Percentiles rank a stretch among this genome's conserved stretches.
Conservation (phyloP, 2,113 vertebrate genomes). For the Boleophthalmus pectinirostris region DNA sequence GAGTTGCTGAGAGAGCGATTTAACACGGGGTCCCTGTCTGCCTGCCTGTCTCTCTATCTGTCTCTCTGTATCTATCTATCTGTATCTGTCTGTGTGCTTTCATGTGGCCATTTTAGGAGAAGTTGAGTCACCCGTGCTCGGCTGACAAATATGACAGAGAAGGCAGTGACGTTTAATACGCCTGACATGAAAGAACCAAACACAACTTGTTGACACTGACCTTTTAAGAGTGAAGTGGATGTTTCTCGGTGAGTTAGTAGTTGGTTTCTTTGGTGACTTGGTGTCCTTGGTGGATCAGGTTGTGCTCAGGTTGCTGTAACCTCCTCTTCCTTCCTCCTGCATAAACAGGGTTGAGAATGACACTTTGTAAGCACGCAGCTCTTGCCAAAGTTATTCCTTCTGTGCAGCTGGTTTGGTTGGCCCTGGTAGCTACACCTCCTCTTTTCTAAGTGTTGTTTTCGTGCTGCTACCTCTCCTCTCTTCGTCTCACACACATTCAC, state of each 20-base stretch:
- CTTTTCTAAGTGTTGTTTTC: constrained; percentile 31
- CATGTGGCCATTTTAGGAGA: constrained; percentile 72
- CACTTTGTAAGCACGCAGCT: constrained; percentile 25
- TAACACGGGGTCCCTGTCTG: constrained; percentile 52
- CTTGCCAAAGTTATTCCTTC: constrained; percentile 2
- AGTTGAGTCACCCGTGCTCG: constrained; percentile 46
- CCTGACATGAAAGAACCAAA: constrained; percentile 29
- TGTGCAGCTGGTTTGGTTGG: background rate
- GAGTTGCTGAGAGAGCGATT: constrained; percentile 72
- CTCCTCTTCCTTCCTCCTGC: constrained; percentile 60
- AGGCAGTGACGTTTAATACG: constrained; percentile 24
- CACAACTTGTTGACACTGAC: constrained; percentile 64
- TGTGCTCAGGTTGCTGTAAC: constrained; percentile 26
- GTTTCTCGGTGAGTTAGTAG: background rate
- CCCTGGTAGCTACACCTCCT: background rate
- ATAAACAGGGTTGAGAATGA: constrained; percentile 42
- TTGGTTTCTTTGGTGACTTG: constrained; percentile 28
- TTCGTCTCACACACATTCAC: constrained; percentile 51
- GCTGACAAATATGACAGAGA: constrained; percentile 49
- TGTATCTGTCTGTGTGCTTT: constrained; percentile 22
- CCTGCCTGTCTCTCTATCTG: constrained; percentile 13
- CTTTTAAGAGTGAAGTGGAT: constrained; percentile 32
- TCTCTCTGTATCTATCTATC: constrained; percentile 6
- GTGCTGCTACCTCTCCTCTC: constrained; percentile 51
- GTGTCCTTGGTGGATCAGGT: constrained; percentile 30